These are phyloP conservation scores for Brachyistius frenatus DNA, from an alignment of 2,113 vertebrate species.

Conservation along the genomic window DNA sequence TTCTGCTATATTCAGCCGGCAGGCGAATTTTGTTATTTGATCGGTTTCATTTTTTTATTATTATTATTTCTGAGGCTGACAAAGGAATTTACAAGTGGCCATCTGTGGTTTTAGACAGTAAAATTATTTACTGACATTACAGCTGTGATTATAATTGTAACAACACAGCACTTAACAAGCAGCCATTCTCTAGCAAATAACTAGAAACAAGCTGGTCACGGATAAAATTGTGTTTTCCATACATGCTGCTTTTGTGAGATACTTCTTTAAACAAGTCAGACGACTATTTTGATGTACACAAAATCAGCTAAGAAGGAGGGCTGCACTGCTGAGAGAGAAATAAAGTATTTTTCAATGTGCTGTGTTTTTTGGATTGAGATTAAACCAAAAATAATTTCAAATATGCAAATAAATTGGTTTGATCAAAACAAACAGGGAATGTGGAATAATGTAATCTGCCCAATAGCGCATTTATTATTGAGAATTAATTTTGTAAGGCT, in stretches of 20 bases:
- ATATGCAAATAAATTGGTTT: conserved; percentile 38
- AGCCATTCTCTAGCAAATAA: conserved; percentile 1
- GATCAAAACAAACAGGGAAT: conserved; percentile 22
- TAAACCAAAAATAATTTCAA: conserved; percentile 16
- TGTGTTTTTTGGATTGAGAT: conserved; percentile 1
- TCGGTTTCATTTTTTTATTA: background rate
- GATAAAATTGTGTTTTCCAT: background rate
- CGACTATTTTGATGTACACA: background rate
- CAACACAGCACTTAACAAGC: conserved; percentile 33
- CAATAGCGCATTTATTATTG: conserved; percentile 32
- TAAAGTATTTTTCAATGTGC: background rate
- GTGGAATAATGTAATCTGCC: conserved; percentile 8
- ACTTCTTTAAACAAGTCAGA: background rate
- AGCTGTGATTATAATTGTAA: conserved; percentile 41
- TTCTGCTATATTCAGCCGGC: conserved; percentile 2
- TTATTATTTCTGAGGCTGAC: conserved; percentile 22
- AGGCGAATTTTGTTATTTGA: conserved; percentile 12
- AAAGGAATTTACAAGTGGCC: conserved; percentile 45
- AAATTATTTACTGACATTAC: conserved; percentile 42
- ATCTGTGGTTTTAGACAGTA: conserved; percentile 52
- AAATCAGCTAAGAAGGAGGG: background rate
- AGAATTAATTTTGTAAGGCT: conserved; percentile 27
- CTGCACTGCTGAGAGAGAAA: background rate
- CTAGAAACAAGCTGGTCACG: background rate
- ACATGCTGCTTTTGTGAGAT: conserved; percentile 1